Evolutionary conservation across 2,888 invertebrate species (phyloP).

Genomic region (Entomobrya multifasciata): DNA sequence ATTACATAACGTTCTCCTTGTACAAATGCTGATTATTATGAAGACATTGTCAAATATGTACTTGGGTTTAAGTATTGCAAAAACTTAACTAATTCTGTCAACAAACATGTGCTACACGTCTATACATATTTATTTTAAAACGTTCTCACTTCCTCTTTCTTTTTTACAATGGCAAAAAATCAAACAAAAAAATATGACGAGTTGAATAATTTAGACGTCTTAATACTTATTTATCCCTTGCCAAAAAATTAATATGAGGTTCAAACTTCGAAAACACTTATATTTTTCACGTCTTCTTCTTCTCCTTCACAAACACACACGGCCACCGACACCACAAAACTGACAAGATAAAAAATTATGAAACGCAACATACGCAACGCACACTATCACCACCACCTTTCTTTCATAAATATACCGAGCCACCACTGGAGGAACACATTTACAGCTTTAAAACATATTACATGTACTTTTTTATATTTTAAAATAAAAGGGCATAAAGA

Average conservation of each 20-base stretch:
- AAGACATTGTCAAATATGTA: neutral
- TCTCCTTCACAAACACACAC: no score
- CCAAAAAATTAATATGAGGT: no score
- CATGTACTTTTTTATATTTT: no score
- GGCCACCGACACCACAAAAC: constrained; percentile 59
- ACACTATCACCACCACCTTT: neutral
- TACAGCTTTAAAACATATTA: neutral
- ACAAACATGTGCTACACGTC: neutral
- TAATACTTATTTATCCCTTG: no score
- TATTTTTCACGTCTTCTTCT: no score
- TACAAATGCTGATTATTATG: neutral
- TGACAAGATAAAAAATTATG: no score
- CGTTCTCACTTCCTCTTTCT: neutral
- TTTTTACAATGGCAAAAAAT: constrained; percentile 11
- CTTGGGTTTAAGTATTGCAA: constrained; percentile 22
- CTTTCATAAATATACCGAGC: neutral
- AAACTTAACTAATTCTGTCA: constrained; percentile 49
- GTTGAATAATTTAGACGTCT: no score
- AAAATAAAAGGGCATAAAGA: no score
- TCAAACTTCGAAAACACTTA: no score
- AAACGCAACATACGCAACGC: neutral
- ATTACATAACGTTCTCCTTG: no score
- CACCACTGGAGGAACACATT: constrained; percentile 51
- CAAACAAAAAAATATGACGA: constrained; percentile 3
- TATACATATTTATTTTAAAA: constrained; percentile 4